Evolutionary conservation across 2,113 vertebrate species (phyloP), one percentile per base, ranked within the genome.

Genomic region (Lamprologus ornatipinnis): DNA sequence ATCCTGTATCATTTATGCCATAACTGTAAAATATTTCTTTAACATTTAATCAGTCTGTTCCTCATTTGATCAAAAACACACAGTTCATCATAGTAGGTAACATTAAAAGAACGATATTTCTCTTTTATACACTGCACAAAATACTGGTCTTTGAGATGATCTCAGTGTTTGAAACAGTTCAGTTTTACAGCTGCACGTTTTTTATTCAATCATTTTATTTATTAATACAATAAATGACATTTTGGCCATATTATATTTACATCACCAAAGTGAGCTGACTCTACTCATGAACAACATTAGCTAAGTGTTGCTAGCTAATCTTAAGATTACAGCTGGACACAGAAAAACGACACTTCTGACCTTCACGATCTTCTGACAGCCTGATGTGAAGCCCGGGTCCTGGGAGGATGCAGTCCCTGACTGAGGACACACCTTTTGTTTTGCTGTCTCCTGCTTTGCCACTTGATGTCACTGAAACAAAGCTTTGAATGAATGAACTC

Each of bases 401-500:
- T 26, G 23, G 23, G 1, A 26, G 58, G 58, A 33, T 19, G 58
- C 9, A 33, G 58, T 31, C 28, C 57, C 57, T 33, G 57, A 19
- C 4, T 63, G 0, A 11, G 58, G 58, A 60, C 9, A 33, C 28
- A 63, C 2, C 58, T 60, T 60, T 60, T 33, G 28, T 33, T 60
- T 60, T 60, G 28, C 28, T 0, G 1, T 19, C 15, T 63, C 58
- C 58, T 19, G 28, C 0, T 33, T 4, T 63, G 58, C 4, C 4
- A 63, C 58, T 33, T 63, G 58, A 63, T 63, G 58, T 63, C 58
- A 63, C 9, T 63, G 58, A 63, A 63, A 33, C 15, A 63, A 63
- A 63, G 28, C 58, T 33, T 63, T 4, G 28, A 63, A 33, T 33
- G 15, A 0, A 33, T 19, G 28, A 63, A 33, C 58, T 33, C 58